Conservation (phyloP, 2,113 vertebrate species). For the Pachycephala philippinensis region DNA sequence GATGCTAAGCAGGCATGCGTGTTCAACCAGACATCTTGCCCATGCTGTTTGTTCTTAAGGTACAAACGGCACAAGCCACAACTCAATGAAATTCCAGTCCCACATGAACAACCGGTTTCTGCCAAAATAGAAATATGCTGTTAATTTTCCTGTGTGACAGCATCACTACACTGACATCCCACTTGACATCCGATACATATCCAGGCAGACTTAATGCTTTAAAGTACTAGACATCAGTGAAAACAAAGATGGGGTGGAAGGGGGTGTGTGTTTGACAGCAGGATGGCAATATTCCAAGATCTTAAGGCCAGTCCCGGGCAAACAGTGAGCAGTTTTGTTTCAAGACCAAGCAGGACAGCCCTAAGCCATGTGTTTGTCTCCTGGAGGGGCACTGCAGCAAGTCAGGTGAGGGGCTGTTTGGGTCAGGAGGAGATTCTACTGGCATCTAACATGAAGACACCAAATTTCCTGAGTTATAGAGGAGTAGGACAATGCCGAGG, state of each 20-base stretch:
- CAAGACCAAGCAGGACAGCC: not conserved
- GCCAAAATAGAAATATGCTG: not conserved
- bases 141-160: not conserved
- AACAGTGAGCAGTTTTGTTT: not conserved
- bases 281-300: not conserved
- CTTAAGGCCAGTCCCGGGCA: not conserved
- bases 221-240: not conserved
- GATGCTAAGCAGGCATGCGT: not conserved
- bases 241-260: not conserved
- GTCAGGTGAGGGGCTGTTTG: accelerated
- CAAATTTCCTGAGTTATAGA: not conserved
- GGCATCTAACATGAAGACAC: not conserved
- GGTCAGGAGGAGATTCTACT: not conserved
- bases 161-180: not conserved
- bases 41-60: not conserved
- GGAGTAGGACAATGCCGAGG: not conserved
- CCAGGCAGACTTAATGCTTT: not conserved
- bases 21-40: not conserved
- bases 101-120: not conserved
- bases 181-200: not conserved
- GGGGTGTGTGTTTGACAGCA: not conserved
- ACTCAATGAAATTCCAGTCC: not conserved
- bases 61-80: not conserved
- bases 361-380: not conserved
- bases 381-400: not conserved